Conservation (phyloP, 2,113 vertebrate species). For the Promerops cafer region DNA sequence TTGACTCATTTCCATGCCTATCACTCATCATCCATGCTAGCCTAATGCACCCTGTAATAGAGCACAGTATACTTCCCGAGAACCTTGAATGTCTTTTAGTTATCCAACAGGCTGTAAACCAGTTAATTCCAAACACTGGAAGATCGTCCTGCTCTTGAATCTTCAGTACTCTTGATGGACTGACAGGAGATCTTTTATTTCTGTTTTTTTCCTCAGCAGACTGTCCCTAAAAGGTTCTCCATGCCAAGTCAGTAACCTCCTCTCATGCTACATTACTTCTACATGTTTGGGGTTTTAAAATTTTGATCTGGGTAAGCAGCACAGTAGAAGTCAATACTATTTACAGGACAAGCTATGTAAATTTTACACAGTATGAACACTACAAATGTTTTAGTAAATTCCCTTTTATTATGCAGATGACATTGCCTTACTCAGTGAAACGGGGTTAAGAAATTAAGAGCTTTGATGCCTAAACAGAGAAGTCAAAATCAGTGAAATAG, state of each 20-base stretch:
- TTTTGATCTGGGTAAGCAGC: background rate
- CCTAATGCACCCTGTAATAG: background rate
- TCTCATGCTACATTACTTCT: background rate
- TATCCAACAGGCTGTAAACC: background rate
- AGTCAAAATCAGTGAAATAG: background rate
- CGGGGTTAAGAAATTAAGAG: background rate
- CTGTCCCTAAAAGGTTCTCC: background rate
- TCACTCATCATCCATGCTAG: background rate
- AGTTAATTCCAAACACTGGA: background rate
- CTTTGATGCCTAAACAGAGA: background rate
- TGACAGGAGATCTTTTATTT: background rate
- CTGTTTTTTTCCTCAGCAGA: background rate
- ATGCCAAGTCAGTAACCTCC: background rate
- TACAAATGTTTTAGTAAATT: background rate
- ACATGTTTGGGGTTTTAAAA: rapidly evolving
- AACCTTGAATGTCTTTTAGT: background rate
- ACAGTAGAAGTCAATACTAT: background rate
- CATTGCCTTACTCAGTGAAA: background rate
- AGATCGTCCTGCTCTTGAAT: background rate
- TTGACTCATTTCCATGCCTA: background rate
- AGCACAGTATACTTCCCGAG: background rate
- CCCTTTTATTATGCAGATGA: background rate
- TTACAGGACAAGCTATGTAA: background rate
- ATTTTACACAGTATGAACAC: background rate
- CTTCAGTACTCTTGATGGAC: background rate